Base-by-base conservation (phyloP, 2,797 vertebrate species). In the Crocodylus rhombifer region DNA sequence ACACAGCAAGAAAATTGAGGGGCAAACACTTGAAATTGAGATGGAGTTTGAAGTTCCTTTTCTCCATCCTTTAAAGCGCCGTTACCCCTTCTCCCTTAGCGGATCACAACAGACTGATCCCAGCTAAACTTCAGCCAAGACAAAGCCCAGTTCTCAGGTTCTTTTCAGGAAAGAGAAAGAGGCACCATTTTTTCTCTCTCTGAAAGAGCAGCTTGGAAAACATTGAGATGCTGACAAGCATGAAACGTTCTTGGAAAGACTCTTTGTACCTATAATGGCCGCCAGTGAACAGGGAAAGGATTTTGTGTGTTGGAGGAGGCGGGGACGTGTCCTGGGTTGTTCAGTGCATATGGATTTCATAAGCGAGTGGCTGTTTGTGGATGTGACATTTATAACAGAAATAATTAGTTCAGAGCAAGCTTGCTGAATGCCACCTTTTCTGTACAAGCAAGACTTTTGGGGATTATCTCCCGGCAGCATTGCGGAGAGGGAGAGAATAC, bases 51-150 rank as follows among this genome's bases (percentile, higher is more conserved):
- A 58, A 82, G 36, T 20, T 16, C 60, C 30, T 25, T 90, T 76
- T 30, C 76, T 76, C 30, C 1, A 1, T 28, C 1, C 60, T n/a
- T 30, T 4, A 3, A 12, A 60, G 86, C 56, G 56, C 77, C 1
- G 2, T 21, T 7, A 9, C 60, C 51, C 25, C 51, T 10, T 16
- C 76, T 23, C 1, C 2, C 4, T 28, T 1, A 4, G 9, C 16
- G 1, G 17, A 30, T 14, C 6, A 23, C 21, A 1, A 36, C 55
- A 23, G n/a, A 25, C n/a, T 1, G 1, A 4, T 77, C n/a, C 18
- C 4, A n/a, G 15, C 25, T 36, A 0, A 2, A n/a, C 1, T 0
- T 56, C 33, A 62, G 58, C 76, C 57, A 0, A 10, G 60, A 80
- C 25, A 5, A 84, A 23, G 60, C 56, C 1, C 2, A 75, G 73